phyloP scores from a whole-genome alignment of 2,888 invertebrate species.

The Cabera pusaria region DNA sequence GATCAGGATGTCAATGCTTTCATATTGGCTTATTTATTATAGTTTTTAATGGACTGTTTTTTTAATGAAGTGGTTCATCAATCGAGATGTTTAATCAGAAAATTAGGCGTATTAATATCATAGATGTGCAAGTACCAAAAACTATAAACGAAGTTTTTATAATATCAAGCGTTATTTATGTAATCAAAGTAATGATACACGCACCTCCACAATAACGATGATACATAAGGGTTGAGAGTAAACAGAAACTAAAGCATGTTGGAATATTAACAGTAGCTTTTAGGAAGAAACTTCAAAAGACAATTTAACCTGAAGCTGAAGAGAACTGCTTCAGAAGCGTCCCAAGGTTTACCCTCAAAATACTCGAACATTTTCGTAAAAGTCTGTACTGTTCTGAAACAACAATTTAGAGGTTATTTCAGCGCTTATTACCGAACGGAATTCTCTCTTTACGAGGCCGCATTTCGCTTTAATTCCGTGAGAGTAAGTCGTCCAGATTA shows the following conservation, averaged over 20 bases:
- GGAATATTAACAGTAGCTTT: background rate
- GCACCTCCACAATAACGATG: too few relatives aligned
- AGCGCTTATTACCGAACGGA: slow-evolving; percentile 11
- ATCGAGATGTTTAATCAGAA: too few relatives aligned
- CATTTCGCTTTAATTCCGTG: slow-evolving; percentile 12
- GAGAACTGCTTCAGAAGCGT: background rate
- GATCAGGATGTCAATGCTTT: slow-evolving; percentile 10
- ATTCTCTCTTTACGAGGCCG: slow-evolving; percentile 14
- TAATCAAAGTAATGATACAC: too few relatives aligned
- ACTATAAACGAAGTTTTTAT: too few relatives aligned
- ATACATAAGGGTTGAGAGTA: too few relatives aligned
- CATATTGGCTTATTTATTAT: background rate
- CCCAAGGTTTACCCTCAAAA: slow-evolving; percentile 4
- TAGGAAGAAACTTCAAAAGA: background rate
- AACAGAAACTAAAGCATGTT: too few relatives aligned
- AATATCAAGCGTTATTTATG: too few relatives aligned
- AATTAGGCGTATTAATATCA: too few relatives aligned
- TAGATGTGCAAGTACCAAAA: too few relatives aligned
- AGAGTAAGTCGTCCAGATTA: slow-evolving; percentile 5
- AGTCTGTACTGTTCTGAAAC: background rate
- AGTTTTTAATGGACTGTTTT: too few relatives aligned
- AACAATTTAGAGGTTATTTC: slow-evolving; percentile 5
- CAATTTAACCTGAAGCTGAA: background rate
- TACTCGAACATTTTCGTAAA: slow-evolving; percentile 1
- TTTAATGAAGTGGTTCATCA: too few relatives aligned